Evolutionary conservation across 1,140 invertebrate species (phyloP), one percentile per base, ranked within the genome.

Genomic region (Condylostylus longicornis): DNA sequence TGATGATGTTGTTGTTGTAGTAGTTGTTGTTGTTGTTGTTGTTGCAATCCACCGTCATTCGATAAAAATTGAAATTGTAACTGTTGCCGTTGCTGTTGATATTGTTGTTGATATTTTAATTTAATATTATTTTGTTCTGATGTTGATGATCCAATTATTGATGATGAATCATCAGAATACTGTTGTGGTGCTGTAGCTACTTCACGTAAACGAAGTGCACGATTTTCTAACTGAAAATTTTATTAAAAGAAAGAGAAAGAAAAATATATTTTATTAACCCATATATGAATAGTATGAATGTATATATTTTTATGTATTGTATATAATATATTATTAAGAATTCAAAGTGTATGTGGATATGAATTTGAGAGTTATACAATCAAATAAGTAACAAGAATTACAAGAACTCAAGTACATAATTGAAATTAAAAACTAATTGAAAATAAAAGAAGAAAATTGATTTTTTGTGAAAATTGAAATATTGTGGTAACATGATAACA

Each of bases 191-290:
- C 50, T 21, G 58, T 61, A 21, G 58, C 44, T 44, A 58, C 56
- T 41, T 66, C 61, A 51, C 79, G 79, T 50, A 82, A 58, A 45
- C 78, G 63, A 42, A 82, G 54, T 10, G 77, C 77, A 55, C 74
- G 67, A 59, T 81, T 80, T 58, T 77, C 76, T 51, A 66, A 68
- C 71, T 76, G 66, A 62, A 65, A 51, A 41, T 43, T 49, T 39
- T 49, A 39, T 33, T 33, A 40, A 33, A 28, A n/a, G 21, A 18
- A 37, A 28, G 20, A 19, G 14, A 10, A 15, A n/a, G n/a, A n/a
- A n/a, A n/a, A n/a, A n/a, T n/a, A n/a, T n/a, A n/a, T n/a, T n/a
- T n/a, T n/a, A n/a, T n/a, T n/a, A n/a, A n/a, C n/a, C n/a, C n/a
- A n/a, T n/a, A n/a, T n/a, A n/a, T n/a, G n/a, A n/a, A n/a, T n/a